Evolutionary conservation across 2,113 vertebrate species (phyloP), one percentile per base, ranked within the genome.

Genomic region (Pollachius pollachius): DNA sequence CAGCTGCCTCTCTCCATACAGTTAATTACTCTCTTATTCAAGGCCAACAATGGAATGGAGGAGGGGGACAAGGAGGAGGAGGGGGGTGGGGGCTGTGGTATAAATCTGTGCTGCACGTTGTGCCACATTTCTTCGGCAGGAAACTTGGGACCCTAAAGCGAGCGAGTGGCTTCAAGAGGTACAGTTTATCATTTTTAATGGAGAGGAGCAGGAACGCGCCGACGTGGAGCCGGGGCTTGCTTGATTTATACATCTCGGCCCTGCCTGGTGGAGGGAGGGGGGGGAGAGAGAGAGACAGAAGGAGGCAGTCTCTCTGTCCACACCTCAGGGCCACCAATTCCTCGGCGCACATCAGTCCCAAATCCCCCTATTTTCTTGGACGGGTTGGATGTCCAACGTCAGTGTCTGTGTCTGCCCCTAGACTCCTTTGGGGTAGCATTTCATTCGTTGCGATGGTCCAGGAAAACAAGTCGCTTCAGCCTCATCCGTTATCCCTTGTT

Each of bases 151-250:
- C 84, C 85, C 82, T 79, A 81, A 85, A 85, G 84, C 78, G 69
- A 84, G 85, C 81, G 73, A 87, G 82, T 72, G 80, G 81, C 79
- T 88, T 85, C 83, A 82, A 87, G 86, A 87, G 80, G 77, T 88
- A 84, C 86, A 84, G 85, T 91, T 89, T 87, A 90, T 91, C 89
- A 91, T 89, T 88, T 92, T 90, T 89, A 89, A 90, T 90, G 83
- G 88, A 87, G 87, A 87, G 84, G 82, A 90, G 89, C 80, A 83
- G 79, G 84, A 88, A 57, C 90, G 88, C 86, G 74, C 79, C 81
- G 86, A 85, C 78, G 16, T 78, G 77, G 81, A 81, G 76, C 85
- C 52, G 79, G 69, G 78, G 19, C 69, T 80, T 52, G 60, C 17
- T 71, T 90, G 89, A 89, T 90, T 88, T 88, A 87, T 84, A 78